Base-by-base conservation (phyloP, 1,140 invertebrate genomes). In the Drosophila lini region DNA sequence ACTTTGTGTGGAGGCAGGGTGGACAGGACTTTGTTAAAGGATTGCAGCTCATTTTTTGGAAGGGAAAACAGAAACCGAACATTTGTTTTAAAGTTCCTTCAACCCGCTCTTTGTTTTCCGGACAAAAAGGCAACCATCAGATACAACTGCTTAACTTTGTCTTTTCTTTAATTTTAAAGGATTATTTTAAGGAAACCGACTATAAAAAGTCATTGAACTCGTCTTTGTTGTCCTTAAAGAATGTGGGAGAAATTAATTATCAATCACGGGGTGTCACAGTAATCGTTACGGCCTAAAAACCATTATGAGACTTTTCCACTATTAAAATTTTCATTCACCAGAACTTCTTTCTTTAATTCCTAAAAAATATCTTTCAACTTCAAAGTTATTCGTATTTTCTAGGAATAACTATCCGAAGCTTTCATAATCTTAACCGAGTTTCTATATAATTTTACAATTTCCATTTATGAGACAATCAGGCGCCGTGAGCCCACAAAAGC, bases 31-130 rank as follows among this genome's bases (percentile, higher is more conserved):
- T 48, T 41, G n/a, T 59, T 73, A 71, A 73, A 58, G 67, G 36
- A 73, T 71, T 71, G 68, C 53, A 45, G 16, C 40, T 70, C 63
- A 58, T 78, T 78, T 61, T 28, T 76, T 34, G 41, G 32, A 67
- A 59, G 47, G 25, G 50, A 38, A 63, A 45, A 31, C 8, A 32
- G 19, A 68, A 44, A 16, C 15, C n/a, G 2, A 41, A 53, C 15
- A 36, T 16, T 44, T 52, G 10, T 16, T 68, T 68, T 9, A n/a
- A 53, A 31, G 45, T 40, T 48, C 36, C 36, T 45, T 70, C 41
- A 70, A 41, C 31, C 50, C 52, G 28, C n/a, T n/a, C 62, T 45
- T 64, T 64, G 40, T 62, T 31, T 31, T 53, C 31, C 34, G 34
- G 52, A 4, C 3, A 36, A 36, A 36, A 36, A 9, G 6, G 32